Conservation (phyloP, 2,113 vertebrate genomes). For the Bambusicola thoracicus region DNA sequence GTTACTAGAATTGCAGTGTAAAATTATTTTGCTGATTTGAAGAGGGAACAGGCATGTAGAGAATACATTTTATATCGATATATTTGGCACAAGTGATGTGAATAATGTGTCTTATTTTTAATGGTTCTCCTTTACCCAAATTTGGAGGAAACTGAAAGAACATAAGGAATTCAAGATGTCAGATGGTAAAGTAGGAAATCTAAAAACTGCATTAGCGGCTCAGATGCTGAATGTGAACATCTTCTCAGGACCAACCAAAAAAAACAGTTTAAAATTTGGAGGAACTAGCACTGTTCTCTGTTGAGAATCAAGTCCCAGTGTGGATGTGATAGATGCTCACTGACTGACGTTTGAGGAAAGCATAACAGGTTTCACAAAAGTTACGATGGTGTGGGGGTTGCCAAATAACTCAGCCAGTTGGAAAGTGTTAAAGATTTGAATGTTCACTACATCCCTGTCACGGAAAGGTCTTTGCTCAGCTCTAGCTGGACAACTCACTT, state of each 20-base stretch:
- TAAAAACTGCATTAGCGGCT: not conserved
- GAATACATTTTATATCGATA: not conserved
- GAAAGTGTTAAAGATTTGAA: not conserved
- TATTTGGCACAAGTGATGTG: not conserved
- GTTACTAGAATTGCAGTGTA: not conserved
- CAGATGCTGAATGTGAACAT: rapidly evolving
- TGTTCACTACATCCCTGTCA: not conserved
- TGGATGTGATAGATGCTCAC: not conserved
- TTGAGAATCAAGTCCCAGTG: not conserved
- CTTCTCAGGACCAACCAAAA: not conserved
- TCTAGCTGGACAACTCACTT: not conserved
- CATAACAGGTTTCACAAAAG: not conserved
- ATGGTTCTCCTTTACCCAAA: not conserved
- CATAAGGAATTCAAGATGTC: not conserved
- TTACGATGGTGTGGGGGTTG: not conserved
- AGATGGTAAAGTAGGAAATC: not conserved
- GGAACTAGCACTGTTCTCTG: not conserved
- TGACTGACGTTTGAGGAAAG: not conserved
- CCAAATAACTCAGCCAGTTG: not conserved
- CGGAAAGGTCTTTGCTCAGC: not conserved
- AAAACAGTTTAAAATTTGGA: not conserved
- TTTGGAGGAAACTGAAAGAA: not conserved
- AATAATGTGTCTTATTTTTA: not conserved
- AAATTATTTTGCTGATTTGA: not conserved
- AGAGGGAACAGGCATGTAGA: not conserved